Evolutionary conservation across 2,888 invertebrate species (phyloP).

Genomic region (Erebia aethiops): DNA sequence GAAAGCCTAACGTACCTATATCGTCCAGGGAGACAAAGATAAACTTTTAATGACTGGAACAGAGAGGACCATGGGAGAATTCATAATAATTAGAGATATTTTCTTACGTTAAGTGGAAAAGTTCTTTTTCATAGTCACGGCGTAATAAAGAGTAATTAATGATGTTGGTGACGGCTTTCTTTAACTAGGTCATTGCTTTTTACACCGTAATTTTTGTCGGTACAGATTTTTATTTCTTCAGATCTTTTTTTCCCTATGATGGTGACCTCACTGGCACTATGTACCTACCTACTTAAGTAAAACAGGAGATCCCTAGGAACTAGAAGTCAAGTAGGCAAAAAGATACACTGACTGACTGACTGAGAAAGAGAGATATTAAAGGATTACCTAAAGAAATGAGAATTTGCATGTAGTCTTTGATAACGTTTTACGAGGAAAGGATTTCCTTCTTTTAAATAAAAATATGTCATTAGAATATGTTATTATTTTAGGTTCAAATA

Average conservation of each 20-base stretch:
- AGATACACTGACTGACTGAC: no score
- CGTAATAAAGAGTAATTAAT: conserved; percentile 14
- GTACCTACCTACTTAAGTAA: no score
- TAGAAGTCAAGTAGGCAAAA: no score
- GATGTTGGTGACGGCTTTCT: conserved; percentile 7
- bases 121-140: conserved; percentile 22
- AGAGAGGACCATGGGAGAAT: conserved; percentile 1
- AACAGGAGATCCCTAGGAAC: no score
- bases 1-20: background rate
- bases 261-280: background rate
- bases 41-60: conserved; percentile 8
- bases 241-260: no score
- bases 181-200: background rate
- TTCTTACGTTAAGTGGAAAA: conserved; percentile 15
- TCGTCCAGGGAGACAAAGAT: background rate
- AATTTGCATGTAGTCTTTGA: no score
- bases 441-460: no score
- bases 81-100: conserved; percentile 20
- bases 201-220: background rate
- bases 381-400: no score
- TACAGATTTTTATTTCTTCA: background rate
- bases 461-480: no score
- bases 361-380: no score
- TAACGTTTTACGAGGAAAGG: no score
- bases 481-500: no score